Percentiles rank a stretch among this genome's conserved stretches.
Conservation (phyloP, 2,888 invertebrate genomes). For the Leptinotarsa haldemani region DNA sequence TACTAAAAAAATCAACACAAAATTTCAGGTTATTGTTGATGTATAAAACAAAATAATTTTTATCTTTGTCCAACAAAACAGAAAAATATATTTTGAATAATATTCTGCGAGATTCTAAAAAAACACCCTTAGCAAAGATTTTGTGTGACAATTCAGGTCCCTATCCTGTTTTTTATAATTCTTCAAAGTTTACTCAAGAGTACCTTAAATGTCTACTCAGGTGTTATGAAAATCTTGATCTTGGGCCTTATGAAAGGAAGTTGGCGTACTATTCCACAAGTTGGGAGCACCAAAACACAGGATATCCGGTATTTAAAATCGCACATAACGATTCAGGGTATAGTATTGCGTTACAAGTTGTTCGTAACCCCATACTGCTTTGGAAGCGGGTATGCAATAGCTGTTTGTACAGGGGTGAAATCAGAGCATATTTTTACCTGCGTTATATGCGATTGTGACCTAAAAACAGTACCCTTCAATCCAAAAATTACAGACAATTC, state of each 20-base stretch:
- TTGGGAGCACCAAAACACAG: constrained; percentile 59
- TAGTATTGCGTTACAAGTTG: constrained; percentile 53
- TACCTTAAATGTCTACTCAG: constrained; percentile 35
- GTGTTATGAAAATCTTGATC: constrained; percentile 42
- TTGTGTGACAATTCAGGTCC: neutral
- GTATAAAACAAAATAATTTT: too few species aligned
- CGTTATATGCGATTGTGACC: neutral
- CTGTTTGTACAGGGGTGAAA: constrained; percentile 16
- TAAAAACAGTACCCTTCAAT: neutral
- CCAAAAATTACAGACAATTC: neutral
- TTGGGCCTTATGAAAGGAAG: constrained; percentile 56
- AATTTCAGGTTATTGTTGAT: too few species aligned
- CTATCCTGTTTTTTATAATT: constrained; percentile 10
- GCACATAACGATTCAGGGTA: constrained; percentile 48
- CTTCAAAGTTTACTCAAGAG: constrained; percentile 36
- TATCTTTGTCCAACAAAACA: too few species aligned
- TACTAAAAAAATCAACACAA: too few species aligned
- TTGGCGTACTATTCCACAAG: constrained; percentile 60
- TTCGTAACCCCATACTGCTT: constrained; percentile 39
- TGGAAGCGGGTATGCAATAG: constrained; percentile 12
- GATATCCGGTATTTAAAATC: constrained; percentile 58
- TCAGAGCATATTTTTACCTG: constrained; percentile 2
- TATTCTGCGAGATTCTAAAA: too few species aligned
- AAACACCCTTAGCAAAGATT: neutral
- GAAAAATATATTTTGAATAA: too few species aligned